Percentiles rank a stretch among this genome's conserved stretches.
Evolutionary conservation across 2,113 vertebrate species (phyloP).

Genomic region (Syrmaticus mikado): DNA sequence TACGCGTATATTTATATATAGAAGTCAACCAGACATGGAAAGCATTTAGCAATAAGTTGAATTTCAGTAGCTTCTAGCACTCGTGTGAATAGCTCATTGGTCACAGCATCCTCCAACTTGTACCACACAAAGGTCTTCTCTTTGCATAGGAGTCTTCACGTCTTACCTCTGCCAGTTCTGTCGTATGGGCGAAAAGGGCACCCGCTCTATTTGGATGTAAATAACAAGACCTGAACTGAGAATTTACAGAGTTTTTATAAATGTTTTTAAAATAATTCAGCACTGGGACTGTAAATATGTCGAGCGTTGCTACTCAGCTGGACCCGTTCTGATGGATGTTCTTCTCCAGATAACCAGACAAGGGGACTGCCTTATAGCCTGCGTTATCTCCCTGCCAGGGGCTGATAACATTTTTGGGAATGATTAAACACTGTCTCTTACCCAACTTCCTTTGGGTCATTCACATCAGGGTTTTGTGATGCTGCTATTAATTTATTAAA

Average conservation of each 20-base stretch:
- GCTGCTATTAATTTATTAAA: slow-evolving; percentile 76
- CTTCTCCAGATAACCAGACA: neutral
- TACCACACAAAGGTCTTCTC: neutral
- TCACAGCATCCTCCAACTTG: slow-evolving; percentile 26
- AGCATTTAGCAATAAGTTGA: slow-evolving; percentile 76
- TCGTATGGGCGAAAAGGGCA: neutral
- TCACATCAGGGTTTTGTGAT: slow-evolving; percentile 70
- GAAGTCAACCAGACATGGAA: slow-evolving; percentile 58
- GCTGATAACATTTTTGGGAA: neutral
- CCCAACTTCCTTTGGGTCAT: slow-evolving; percentile 55
- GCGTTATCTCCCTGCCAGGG: neutral
- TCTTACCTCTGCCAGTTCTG: neutral
- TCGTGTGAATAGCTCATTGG: slow-evolving; percentile 48
- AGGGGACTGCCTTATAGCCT: slow-evolving; percentile 13
- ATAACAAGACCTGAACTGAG: slow-evolving; percentile 40
- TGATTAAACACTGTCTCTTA: slow-evolving; percentile 49
- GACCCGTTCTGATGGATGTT: neutral
- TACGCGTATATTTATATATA: neutral
- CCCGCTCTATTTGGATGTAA: slow-evolving; percentile 42
- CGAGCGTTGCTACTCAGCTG: neutral
- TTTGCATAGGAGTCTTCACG: neutral
- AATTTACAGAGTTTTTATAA: slow-evolving; percentile 63
- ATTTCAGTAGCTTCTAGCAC: slow-evolving; percentile 68
- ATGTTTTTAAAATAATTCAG: slow-evolving; percentile 41
- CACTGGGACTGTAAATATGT: slow-evolving; percentile 29